Percentiles rank a stretch among this genome's conserved stretches.
These are phyloP conservation scores for Podiceps cristatus DNA, from an alignment of 2,113 vertebrate species.

Conservation along the genomic window DNA sequence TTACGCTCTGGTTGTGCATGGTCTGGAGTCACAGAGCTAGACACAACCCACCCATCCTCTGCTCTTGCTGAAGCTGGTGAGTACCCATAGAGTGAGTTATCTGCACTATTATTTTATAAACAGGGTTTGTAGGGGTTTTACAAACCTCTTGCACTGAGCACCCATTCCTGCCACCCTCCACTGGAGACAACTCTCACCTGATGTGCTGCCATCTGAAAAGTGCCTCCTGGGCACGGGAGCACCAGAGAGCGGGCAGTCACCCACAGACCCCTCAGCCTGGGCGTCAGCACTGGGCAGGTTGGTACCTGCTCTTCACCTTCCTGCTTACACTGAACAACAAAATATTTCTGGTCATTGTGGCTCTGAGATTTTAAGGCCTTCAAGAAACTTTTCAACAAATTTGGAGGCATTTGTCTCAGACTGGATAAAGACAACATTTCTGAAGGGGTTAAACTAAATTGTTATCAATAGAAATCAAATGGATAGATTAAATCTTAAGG, in stretches of 20 bases:
- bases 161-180: not conserved
- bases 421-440: not conserved
- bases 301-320: not conserved
- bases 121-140: not conserved
- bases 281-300: not conserved
- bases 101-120: not conserved
- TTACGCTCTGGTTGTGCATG: not conserved
- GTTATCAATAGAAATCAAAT: not conserved
- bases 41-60: not conserved
- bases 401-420: not conserved
- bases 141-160: not conserved
- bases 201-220: not conserved
- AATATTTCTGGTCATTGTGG: not conserved
- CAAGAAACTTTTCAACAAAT: not conserved
- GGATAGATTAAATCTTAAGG: not conserved
- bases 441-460: not conserved
- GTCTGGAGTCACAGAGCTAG: not conserved
- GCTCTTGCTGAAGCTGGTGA: not conserved
- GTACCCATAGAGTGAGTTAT: not conserved
- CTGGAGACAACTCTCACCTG: not conserved
- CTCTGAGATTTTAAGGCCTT: not conserved
- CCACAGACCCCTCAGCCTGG: not conserved
- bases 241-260: not conserved
- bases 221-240: not conserved
- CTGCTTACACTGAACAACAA: fast-evolving